Evolutionary conservation across 2,888 invertebrate genomes (phyloP).

Genomic region (Zonitis immaculata): DNA sequence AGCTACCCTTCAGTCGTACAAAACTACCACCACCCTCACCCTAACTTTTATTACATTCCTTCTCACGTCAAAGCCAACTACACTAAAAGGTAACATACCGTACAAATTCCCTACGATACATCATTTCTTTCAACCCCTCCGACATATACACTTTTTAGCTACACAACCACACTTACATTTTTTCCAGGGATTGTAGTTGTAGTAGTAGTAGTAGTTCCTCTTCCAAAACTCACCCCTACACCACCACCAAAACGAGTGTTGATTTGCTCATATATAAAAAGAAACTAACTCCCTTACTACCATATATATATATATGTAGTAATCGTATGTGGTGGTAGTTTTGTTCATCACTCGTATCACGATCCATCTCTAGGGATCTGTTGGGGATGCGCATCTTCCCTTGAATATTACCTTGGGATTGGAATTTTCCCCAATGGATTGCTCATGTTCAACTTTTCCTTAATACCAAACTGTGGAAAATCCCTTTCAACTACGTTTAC

Average conservation of each 20-base stretch:
- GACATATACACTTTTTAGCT: slow-evolving; percentile 16
- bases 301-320: too few species aligned
- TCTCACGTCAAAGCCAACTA: slow-evolving; percentile 45
- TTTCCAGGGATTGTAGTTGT: not conserved
- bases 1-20: slow-evolving; percentile 29
- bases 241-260: slow-evolving; percentile 19
- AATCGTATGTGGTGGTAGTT: slow-evolving; percentile 38
- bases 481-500: not conserved
- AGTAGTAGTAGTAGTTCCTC: too few species aligned
- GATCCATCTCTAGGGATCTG: slow-evolving; percentile 39
- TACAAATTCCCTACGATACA: slow-evolving; percentile 36
- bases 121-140: slow-evolving; percentile 25
- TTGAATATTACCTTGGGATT: slow-evolving; percentile 36
- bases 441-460: slow-evolving; percentile 13
- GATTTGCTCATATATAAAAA: slow-evolving; percentile 9
- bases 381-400: slow-evolving; percentile 37
- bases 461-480: slow-evolving; percentile 2
- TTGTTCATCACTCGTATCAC: slow-evolving; percentile 42
- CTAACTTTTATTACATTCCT: slow-evolving; percentile 46
- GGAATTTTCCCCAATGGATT: slow-evolving; percentile 28
- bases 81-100: slow-evolving; percentile 43
- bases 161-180: slow-evolving; percentile 1
- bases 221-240: not conserved
- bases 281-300: not conserved
- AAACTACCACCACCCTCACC: slow-evolving; percentile 27